These are phyloP conservation scores for Gymnopithys bicolor DNA, from an alignment of 2,797 vertebrate genomes.

Conservation along the genomic window DNA sequence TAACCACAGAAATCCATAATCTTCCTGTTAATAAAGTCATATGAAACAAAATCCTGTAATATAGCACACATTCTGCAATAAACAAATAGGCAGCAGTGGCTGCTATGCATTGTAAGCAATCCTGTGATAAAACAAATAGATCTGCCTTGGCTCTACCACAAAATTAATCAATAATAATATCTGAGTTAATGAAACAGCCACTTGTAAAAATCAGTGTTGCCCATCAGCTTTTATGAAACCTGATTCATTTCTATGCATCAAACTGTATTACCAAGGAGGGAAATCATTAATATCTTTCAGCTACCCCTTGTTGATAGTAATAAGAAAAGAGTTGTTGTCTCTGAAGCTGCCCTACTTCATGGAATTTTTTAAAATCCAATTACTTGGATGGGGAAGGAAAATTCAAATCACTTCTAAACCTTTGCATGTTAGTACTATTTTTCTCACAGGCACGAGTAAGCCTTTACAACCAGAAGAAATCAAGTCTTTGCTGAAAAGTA, in stretches of 20 bases:
- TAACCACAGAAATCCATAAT: neutral
- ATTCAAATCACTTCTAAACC: neutral
- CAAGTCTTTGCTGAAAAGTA: neutral
- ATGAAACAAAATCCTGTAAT: neutral
- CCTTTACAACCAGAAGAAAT: conserved; percentile 12
- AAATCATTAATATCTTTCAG: neutral
- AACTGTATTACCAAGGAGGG: neutral
- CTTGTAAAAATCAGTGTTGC: conserved; percentile 9
- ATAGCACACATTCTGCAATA: neutral
- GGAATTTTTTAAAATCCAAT: conserved; percentile 13
- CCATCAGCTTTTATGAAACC: neutral
- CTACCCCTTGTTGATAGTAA: neutral
- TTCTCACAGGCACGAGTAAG: neutral
- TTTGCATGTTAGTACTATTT: neutral
- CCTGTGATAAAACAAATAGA: neutral
- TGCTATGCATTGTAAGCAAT: neutral
- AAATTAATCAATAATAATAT: conserved; percentile 37
- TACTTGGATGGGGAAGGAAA: neutral
- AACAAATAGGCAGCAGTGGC: neutral
- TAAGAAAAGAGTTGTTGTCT: neutral
- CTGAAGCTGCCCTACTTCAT: neutral
- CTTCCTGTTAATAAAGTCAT: neutral
- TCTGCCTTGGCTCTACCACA: neutral
- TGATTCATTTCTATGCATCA: conserved; percentile 23
- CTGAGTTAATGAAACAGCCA: conserved; percentile 29